These are phyloP conservation scores for Buphagus erythrorhynchus DNA, from an alignment of 2,797 vertebrate genomes.

Conservation along the genomic window DNA sequence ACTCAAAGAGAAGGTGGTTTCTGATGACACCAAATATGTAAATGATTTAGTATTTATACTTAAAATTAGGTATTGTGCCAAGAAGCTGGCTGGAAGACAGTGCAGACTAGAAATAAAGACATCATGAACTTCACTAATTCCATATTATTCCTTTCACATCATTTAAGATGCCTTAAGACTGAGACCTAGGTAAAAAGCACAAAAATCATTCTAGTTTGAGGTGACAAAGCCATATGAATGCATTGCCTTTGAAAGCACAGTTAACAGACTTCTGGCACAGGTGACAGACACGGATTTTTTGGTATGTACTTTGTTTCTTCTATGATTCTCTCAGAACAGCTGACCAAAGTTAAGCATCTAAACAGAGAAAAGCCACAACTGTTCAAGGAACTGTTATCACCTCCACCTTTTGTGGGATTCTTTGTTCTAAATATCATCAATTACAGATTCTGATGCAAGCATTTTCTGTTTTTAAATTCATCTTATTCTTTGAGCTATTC, in stretches of 20 bases:
- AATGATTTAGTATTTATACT: neutral
- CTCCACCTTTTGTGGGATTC: neutral
- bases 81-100: neutral
- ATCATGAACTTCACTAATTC: neutral
- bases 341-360: neutral
- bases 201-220: neutral
- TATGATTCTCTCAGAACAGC: neutral
- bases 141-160: neutral
- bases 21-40: neutral
- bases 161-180: neutral
- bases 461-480: neutral
- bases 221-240: neutral
- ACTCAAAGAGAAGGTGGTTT: neutral
- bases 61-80: neutral
- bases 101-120: neutral
- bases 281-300: neutral
- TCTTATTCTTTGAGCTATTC: neutral
- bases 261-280: neutral
- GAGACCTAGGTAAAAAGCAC: neutral
- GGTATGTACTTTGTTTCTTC: fast-evolving
- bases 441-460: neutral
- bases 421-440: neutral
- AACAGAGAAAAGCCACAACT: neutral
- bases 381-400: neutral
- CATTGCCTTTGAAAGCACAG: neutral